Evolutionary conservation across 1,140 invertebrate species (phyloP), one percentile per base, ranked within the genome.

Genomic region (Macrobrachium nipponense): DNA sequence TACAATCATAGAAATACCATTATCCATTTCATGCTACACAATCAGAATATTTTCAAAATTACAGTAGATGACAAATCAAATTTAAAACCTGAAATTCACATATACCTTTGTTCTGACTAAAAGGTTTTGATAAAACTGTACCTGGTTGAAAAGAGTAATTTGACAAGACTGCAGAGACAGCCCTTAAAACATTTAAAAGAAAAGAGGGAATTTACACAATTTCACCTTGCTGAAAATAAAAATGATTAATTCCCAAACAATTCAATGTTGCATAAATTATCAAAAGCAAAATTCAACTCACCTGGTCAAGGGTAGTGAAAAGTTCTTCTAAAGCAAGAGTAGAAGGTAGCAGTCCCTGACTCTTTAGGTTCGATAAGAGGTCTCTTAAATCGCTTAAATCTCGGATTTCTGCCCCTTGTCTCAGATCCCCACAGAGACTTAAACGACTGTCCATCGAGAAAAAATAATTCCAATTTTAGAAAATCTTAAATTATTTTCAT

Each of bases 301-400:
- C 84, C 84, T 86, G 84, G 60, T 86, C 84, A 75, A 86, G 78
- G 64, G 58, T 72, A 10, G 58, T 75, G 27, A 86, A 86, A 14
- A 86, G 84, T 23, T 86, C 84, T 51, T 86, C 84, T 36, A 86
- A 61, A 43, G 84, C 64, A 20, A 86, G 44, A 12, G 84, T 73
- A 2, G 78, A 58, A 44, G 84, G 84, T 27, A 86, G 84, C 66
- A 86, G 61, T 15, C 84, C 84, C 59, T 80, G 76, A n/a, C 73
- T 60, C 62, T 78, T 86, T 7, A 86, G 68, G 77, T 60, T 79
- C 15, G 84, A 86, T 11, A 86, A 20, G 0, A 86, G 60, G 36
- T 86, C 84, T 43, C 70, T 80, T 58, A 86, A 70, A 66, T 86
- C 84, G 73, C 77, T 27, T 27, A 86, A 68, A 61, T 86, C 84